These are phyloP conservation scores for Eulemur rufifrons DNA, from an alignment of 2,113 vertebrate species.

Conservation along the genomic window DNA sequence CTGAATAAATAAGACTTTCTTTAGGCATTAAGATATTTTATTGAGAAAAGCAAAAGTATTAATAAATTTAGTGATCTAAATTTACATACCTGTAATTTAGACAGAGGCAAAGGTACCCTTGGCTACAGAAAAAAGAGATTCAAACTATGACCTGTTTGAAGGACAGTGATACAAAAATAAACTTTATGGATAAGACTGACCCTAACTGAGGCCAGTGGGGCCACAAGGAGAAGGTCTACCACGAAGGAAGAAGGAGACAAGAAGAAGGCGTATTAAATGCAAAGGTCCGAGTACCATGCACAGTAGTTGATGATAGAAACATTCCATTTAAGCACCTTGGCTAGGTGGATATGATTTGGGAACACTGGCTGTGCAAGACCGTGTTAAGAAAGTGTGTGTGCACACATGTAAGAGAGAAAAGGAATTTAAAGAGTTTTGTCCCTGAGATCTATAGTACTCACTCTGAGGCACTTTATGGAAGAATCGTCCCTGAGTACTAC, in stretches of 20 bases:
- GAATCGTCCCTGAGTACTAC: not conserved
- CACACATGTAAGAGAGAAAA: not conserved
- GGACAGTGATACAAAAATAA: not conserved
- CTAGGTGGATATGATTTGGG: not conserved
- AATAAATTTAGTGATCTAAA: not conserved
- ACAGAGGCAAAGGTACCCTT: not conserved
- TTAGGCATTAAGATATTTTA: not conserved
- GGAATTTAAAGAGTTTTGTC: not conserved
- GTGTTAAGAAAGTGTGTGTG: not conserved
- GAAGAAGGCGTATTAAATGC: not conserved
- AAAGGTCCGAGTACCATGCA: not conserved
- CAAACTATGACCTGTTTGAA: not conserved
- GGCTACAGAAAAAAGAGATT: not conserved
- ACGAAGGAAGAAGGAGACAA: not conserved
- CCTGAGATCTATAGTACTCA: not conserved
- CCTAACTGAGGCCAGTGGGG: not conserved
- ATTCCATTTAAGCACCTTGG: not conserved
- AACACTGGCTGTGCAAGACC: not conserved
- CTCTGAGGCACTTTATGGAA: not conserved
- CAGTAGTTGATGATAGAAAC: not conserved
- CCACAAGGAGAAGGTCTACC: not conserved
- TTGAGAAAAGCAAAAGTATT: conserved; percentile 14
- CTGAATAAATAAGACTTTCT: not conserved
- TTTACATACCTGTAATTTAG: not conserved
- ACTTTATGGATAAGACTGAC: not conserved